Evolutionary conservation across 2,888 invertebrate species (phyloP), one percentile per base, ranked within the genome.

Genomic region (Synergus itoensis): DNA sequence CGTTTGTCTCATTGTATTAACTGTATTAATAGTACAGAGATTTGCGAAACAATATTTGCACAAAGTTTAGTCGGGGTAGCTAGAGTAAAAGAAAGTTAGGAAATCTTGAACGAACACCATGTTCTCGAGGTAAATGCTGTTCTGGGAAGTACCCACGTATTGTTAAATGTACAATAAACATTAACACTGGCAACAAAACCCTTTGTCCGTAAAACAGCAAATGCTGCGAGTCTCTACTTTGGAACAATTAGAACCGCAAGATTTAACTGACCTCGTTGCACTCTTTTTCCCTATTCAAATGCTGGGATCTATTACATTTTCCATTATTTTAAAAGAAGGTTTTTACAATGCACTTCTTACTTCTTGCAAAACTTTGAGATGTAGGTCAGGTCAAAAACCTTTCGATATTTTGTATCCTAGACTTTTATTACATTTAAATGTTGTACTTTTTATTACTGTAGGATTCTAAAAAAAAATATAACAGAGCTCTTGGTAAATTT

Each of bases 111-210:
- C 9, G n/a, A 53, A 9, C n/a, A 53, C 8, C n/a, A 53, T n/a
- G 53, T 53, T 2, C 53, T n/a, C n/a, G n/a, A 53, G 53, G 53
- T n/a, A n/a, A 53, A 53, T 53, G 8, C n/a, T 53, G 53, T 53
- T 53, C 53, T 53, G 53, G 53, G 53, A 53, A 53, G 53, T 53
- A 53, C 53, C n/a, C 53, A 53, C 53, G 53, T 53, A 53, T 53
- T 53, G 53, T 53, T 53, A 53, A n/a, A 9, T 53, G 8, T 2
- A 53, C 53, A 53, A 53, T 53, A 53, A 53, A 53, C 53, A 53
- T 53, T 53, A 53, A n/a, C 53, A 53, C 53, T 16, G 53, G 53
- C 9, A 53, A 53, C 8, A 53, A n/a, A 53, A 53, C n/a, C 53
- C 53, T 53, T 53, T 53, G 53, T 53, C 53, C 53, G n/a, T 53